phyloP scores from a whole-genome alignment of 2,888 invertebrate species.

The Diplolepis rosae region DNA sequence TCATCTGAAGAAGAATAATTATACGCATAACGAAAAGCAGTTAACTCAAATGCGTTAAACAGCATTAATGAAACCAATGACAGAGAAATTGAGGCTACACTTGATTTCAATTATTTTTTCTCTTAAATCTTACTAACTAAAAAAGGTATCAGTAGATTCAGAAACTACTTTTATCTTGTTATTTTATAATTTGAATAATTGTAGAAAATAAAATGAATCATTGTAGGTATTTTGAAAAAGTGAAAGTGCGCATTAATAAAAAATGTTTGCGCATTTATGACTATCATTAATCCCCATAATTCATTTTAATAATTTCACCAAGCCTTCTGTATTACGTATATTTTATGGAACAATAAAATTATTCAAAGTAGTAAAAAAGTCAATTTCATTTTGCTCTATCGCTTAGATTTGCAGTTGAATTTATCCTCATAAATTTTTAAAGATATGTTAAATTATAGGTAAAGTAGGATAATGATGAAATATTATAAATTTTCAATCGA shows the following conservation, averaged over 20 bases:
- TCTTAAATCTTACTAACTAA: not conserved
- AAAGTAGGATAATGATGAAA: not conserved
- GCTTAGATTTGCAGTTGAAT: not conserved
- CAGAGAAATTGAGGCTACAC: not conserved
- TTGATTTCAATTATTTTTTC: not conserved
- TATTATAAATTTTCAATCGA: not conserved
- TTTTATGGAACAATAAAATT: too few relatives aligned
- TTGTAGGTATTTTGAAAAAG: too few relatives aligned
- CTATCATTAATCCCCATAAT: too few relatives aligned
- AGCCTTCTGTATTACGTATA: too few relatives aligned
- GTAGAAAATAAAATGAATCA: too few relatives aligned
- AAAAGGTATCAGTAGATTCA: not conserved
- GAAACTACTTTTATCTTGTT: too few relatives aligned
- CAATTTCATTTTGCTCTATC: not conserved
- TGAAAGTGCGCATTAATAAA: too few relatives aligned
- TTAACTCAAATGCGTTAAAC: not conserved
- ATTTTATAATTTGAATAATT: too few relatives aligned
- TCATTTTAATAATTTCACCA: too few relatives aligned
- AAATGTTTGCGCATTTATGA: too few relatives aligned
- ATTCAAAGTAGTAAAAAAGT: too few relatives aligned
- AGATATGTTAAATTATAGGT: not conserved
- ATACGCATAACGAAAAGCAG: too few relatives aligned
- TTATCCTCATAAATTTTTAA: not conserved
- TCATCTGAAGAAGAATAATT: not conserved
- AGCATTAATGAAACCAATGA: not conserved